Percentiles rank a stretch among this genome's conserved stretches.
phyloP scores from a whole-genome alignment of 2,113 vertebrate species.

The Cygnus buccinator region DNA sequence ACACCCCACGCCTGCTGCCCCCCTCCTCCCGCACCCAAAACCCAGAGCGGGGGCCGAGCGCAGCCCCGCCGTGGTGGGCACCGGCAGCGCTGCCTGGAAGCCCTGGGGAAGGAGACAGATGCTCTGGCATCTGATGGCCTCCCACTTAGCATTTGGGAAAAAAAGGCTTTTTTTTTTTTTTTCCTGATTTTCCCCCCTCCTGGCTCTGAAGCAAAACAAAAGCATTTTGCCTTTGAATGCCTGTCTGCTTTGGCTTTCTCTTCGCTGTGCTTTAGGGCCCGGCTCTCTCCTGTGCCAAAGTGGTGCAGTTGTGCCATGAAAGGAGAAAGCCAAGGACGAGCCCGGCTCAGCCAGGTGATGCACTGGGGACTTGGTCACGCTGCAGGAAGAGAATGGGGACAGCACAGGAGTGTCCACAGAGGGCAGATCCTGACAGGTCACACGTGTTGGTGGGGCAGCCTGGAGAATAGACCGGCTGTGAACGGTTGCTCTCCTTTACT shows the following conservation, averaged over 20 bases:
- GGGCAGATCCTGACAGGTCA: not conserved
- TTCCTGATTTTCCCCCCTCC: not conserved
- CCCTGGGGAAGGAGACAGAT: not conserved
- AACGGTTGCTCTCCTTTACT: not conserved
- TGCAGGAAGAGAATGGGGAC: not conserved
- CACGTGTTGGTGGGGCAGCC: not conserved
- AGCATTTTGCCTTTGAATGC: not conserved
- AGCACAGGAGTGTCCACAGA: fast-evolving
- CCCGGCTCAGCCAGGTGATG: not conserved
- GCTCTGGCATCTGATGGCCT: not conserved
- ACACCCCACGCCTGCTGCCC: not conserved
- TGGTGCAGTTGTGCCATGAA: not conserved
- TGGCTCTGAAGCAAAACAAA: not conserved
- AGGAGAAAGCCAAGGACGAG: not conserved
- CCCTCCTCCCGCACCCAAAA: too few species aligned
- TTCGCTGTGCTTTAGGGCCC: not conserved
- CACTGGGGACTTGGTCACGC: fast-evolving
- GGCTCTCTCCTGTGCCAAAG: not conserved
- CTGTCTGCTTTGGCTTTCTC: not conserved
- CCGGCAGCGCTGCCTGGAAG: fast-evolving
- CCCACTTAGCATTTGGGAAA: not conserved
- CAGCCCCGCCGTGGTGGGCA: not conserved
- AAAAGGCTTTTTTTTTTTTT: not conserved
- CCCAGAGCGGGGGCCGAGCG: not conserved
- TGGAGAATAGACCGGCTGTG: not conserved